Base-by-base conservation (phyloP, 2,797 vertebrate species). In the Kryptopterus vitreolus region DNA sequence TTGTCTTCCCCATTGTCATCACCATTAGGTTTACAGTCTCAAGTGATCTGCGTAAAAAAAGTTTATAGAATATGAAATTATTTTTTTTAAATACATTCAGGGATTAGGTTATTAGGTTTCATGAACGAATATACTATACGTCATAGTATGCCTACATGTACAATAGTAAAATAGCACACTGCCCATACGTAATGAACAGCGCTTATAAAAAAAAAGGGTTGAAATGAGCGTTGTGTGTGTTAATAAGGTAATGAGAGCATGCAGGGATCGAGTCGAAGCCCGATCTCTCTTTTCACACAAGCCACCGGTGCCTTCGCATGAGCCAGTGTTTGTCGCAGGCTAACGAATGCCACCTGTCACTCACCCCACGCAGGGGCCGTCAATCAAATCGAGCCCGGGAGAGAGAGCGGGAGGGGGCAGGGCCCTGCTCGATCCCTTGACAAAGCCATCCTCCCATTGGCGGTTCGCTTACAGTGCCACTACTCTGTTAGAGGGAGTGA, bases 371-470 rank as follows among this genome's bases (percentile, higher is more conserved):
- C 88, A 92, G 88, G 91, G 90, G 89, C 91, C 91, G 91, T 93
- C 93, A 93, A 93, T 94, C 93, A 94, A 82, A 69, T 85, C 50
- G 78, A 87, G 89, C 91, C 90, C 91, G 82, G 89, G 91, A 88
- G 90, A 91, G 91, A 88, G 81, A 82, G 53, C 84, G 81, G 88
- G 81, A 90, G 91, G 81, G 90, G 91, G 86, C 87, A 91, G 87
- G 70, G 86, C n/a, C 0, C 82, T 18, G 85, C 70, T 89, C 87
- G 33, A 62, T 83, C 89, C 87, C 81, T 77, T 84, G 91, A 94
- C 93, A 94, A 94, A 94, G 92, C 91, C 90, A 87, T 87, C 88
- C 89, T 93, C 84, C 92, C 89, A 94, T 92, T 93, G 92, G 92
- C 90, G 90, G 92, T 90, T 74, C 87, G 88, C 88, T 92, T 90